Evolutionary conservation across 2,797 vertebrate genomes (phyloP).

Genomic region (Anas georgica): DNA sequence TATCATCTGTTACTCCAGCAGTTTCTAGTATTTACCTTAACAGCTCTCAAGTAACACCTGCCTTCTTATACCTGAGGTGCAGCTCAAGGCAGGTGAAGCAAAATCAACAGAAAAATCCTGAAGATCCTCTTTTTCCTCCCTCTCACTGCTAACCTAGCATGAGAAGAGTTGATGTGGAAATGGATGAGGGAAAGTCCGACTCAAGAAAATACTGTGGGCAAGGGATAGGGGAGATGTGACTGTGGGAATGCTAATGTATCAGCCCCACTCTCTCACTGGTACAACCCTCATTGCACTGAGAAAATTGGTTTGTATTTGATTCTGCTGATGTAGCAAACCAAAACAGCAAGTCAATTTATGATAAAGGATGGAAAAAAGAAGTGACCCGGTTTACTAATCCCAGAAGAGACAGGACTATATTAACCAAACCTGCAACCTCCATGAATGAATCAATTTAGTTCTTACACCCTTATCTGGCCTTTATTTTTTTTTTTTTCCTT

Average conservation of each 20-base stretch:
- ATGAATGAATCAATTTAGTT: not conserved
- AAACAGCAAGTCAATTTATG: slow-evolving; percentile 47
- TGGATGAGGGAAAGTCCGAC: not conserved
- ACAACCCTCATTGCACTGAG: not conserved
- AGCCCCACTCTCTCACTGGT: not conserved
- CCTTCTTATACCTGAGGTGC: not conserved
- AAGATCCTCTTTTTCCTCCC: not conserved
- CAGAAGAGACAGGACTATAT: not conserved
- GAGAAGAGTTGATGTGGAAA: not conserved
- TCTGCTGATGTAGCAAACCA: slow-evolving; percentile 45
- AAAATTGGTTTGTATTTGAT: slow-evolving; percentile 38
- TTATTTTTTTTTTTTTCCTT: not conserved
- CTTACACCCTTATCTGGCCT: not conserved
- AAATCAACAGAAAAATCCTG: not conserved
- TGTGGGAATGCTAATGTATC: not conserved
- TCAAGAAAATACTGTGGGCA: not conserved
- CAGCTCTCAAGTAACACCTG: not conserved
- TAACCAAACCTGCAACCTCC: not conserved
- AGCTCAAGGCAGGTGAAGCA: not conserved
- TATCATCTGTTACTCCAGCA: not conserved
- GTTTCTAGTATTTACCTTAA: not conserved
- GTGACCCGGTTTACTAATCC: slow-evolving; percentile 8
- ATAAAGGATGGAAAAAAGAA: slow-evolving; percentile 20
- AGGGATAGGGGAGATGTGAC: not conserved
- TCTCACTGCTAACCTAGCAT: not conserved